phyloP scores from a whole-genome alignment of 2,888 invertebrate genomes.

The Nephrotoma flavescens region DNA sequence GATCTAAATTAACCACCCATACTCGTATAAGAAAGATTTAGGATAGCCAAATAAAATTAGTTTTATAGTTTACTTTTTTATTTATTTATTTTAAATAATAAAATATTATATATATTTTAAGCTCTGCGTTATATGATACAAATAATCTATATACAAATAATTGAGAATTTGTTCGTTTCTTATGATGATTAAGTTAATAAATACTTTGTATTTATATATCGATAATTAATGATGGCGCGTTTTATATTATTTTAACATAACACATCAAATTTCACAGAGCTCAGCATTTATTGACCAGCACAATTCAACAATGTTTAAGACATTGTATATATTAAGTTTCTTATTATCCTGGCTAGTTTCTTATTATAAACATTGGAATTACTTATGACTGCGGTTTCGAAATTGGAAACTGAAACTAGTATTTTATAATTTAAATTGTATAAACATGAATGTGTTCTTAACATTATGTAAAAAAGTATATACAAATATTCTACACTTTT shows the following conservation, averaged over 20 bases:
- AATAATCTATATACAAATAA: not conserved
- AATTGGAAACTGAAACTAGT: not conserved
- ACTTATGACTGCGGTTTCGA: not conserved
- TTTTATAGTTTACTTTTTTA: not conserved
- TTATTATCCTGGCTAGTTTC: not conserved
- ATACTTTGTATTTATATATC: not conserved
- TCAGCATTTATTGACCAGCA: not conserved
- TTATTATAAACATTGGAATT: not conserved
- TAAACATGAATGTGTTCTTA: not conserved
- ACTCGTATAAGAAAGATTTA: not conserved
- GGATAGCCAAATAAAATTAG: not conserved
- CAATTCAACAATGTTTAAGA: not conserved
- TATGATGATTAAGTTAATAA: not conserved
- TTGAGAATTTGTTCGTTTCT: not conserved
- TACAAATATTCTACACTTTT: not conserved
- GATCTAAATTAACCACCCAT: not conserved
- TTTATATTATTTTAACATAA: not conserved
- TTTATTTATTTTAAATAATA: not conserved
- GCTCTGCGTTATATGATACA: not conserved
- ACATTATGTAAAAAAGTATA: not conserved
- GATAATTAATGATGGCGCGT: not conserved
- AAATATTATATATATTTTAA: not conserved
- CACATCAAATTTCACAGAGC: not conserved
- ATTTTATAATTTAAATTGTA: not conserved
- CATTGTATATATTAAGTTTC: not conserved